Evolutionary conservation across 2,888 invertebrate species (phyloP).

Genomic region (Xestia c-nigrum): DNA sequence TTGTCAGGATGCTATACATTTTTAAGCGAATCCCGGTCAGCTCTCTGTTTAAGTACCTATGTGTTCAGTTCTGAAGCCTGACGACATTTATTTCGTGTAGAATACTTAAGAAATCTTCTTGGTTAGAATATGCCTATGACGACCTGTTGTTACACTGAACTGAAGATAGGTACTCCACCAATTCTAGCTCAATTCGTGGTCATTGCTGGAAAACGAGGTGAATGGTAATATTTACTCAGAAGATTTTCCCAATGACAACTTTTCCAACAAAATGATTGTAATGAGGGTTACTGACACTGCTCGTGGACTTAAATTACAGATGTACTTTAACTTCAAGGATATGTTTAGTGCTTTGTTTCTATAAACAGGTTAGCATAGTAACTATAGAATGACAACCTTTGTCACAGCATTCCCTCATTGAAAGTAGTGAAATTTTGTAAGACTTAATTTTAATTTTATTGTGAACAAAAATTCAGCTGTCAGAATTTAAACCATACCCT

Average conservation of each 20-base stretch:
- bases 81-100: background rate
- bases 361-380: background rate
- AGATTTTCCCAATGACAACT: background rate
- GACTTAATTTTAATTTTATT: background rate
- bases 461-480: background rate
- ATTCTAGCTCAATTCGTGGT: background rate
- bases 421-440: background rate
- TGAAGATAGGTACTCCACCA: background rate
- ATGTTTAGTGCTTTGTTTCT: background rate
- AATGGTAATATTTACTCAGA: background rate
- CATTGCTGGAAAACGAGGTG: background rate
- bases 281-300: background rate
- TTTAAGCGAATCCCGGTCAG: constrained; percentile 11
- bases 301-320: background rate
- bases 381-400: background rate
- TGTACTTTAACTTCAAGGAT: background rate
- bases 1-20: constrained; percentile 10
- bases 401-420: background rate
- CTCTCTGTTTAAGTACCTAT: background rate
- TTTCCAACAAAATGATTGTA: background rate
- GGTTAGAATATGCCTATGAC: background rate
- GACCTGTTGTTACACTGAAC: background rate
- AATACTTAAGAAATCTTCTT: background rate
- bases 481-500: background rate
- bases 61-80: background rate